These are phyloP conservation scores for Betta splendens DNA, from an alignment of 2,797 vertebrate species.

Conservation along the genomic window DNA sequence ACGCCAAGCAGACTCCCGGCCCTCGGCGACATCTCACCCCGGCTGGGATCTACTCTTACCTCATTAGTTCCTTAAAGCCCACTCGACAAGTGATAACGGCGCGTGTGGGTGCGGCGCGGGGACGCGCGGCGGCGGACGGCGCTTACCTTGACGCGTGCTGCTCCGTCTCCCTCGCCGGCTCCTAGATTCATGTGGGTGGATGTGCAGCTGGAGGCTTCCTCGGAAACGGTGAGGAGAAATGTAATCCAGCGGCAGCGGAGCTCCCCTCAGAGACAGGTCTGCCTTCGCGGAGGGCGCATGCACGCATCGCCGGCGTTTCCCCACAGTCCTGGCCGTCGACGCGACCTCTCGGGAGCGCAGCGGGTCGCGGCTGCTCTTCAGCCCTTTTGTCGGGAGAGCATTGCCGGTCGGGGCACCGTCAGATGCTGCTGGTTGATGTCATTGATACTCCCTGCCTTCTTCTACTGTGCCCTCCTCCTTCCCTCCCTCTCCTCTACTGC, in stretches of 20 bases:
- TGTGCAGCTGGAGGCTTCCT: conserved; percentile 72
- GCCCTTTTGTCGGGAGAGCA: conserved; percentile 73
- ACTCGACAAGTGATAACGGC: conserved; percentile 38
- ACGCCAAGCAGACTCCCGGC: conserved; percentile 3
- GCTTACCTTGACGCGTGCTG: conserved; percentile 73
- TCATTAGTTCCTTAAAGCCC: conserved; percentile 27
- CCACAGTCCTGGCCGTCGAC: conserved; percentile 28
- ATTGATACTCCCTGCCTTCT: conserved; percentile 78
- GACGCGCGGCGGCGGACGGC: conserved; percentile 48
- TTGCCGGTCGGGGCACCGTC: conserved; percentile 66
- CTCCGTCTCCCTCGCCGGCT: conserved; percentile 67
- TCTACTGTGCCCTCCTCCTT: conserved; percentile 71
- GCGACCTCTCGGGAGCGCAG: conserved; percentile 42
- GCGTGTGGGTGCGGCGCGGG: conserved; percentile 67
- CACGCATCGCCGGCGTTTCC: conserved; percentile 56
- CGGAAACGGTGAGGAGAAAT: conserved; percentile 55
- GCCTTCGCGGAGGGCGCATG: conserved; percentile 63
- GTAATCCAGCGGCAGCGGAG: conserved; percentile 73
- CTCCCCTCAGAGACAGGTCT: conserved; percentile 61
- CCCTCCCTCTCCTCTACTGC: conserved; percentile 25
- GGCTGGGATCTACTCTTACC: background rate
- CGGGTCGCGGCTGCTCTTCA: conserved; percentile 68
- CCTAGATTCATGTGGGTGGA: conserved; percentile 74
- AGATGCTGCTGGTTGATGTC: conserved; percentile 80
- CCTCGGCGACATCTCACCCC: conserved; percentile 19